Base-by-base conservation (phyloP, 2,797 vertebrate genomes). In the Ctenochaetus hawaiiensis region DNA sequence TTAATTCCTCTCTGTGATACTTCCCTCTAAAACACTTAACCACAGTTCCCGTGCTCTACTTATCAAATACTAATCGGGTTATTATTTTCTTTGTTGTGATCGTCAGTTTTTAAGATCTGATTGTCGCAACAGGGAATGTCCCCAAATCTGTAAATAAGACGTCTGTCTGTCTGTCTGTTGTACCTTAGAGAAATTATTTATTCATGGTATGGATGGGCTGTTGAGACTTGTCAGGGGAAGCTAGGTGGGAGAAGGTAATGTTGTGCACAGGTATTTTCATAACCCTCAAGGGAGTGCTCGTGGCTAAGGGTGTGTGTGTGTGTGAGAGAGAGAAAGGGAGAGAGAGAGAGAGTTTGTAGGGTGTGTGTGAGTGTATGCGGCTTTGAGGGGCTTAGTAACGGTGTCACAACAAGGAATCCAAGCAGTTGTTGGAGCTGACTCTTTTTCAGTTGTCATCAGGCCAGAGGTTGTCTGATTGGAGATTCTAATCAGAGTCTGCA, bases 341-440 rank as follows among this genome's bases (percentile, higher is more conserved):
- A 13, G 45, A 34, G 30, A 34, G 30, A 34, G 30, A 34, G 30
- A 34, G 30, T 34, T 34, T 34, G 30, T 6, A 34, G 30, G 30
- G 30, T 34, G 67, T 73, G 45, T 74, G 43, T 49, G 57, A 67
- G 68, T 77, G 63, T 61, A 53, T 52, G 75, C 56, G 61, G 58
- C 53, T 77, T 45, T 63, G 56, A 67, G 51, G 43, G 73, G 71
- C 54, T 87, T 82, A 86, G 63, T 71, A 72, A 85, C 86, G 64
- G 18, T 94, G 94, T 94, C 91, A 91, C 87, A 94, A 92, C 93
- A 93, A 56, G 85, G 90, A 91, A 91, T 84, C 78, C 81, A 78
- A 86, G 92, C 89, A 84, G 87, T 89, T 89, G 80, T 81, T 91
- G 77, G 85, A 83, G 83, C 75, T 44, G 59, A 75, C 30, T 89